Evolutionary conservation across 2,888 invertebrate species (phyloP).

Genomic region (Sesia bembeciformis): DNA sequence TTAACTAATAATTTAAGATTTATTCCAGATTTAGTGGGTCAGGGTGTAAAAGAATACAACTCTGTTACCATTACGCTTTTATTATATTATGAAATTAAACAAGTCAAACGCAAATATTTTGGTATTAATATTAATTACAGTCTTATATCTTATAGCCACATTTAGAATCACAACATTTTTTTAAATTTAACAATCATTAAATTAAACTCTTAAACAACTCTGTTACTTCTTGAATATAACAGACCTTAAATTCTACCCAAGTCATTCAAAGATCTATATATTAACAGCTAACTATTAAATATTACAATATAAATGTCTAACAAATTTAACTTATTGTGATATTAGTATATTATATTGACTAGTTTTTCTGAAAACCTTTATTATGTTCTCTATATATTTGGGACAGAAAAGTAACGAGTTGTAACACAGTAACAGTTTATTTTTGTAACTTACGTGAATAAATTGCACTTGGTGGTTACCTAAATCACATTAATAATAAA

Average conservation of each 20-base stretch:
- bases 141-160: neutral
- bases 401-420: neutral
- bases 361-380: neutral
- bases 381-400: neutral
- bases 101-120: neutral
- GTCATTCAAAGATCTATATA: neutral
- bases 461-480: neutral
- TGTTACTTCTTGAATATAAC: neutral
- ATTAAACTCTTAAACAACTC: constrained; percentile 1
- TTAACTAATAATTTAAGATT: constrained; percentile 1
- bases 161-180: neutral
- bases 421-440: neutral
- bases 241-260: constrained; percentile 1
- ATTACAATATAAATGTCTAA: neutral
- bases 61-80: neutral
- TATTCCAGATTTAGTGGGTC: constrained; percentile 2
- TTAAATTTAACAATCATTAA: constrained; percentile 1
- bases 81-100: neutral
- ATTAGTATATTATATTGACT: neutral
- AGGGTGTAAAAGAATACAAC: neutral
- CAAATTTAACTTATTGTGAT: neutral
- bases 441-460: neutral
- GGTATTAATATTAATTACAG: neutral
- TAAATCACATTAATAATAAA: neutral
- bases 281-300: neutral